These are phyloP conservation scores for Eremophila alpestris DNA, from an alignment of 2,797 vertebrate genomes.

Conservation along the genomic window DNA sequence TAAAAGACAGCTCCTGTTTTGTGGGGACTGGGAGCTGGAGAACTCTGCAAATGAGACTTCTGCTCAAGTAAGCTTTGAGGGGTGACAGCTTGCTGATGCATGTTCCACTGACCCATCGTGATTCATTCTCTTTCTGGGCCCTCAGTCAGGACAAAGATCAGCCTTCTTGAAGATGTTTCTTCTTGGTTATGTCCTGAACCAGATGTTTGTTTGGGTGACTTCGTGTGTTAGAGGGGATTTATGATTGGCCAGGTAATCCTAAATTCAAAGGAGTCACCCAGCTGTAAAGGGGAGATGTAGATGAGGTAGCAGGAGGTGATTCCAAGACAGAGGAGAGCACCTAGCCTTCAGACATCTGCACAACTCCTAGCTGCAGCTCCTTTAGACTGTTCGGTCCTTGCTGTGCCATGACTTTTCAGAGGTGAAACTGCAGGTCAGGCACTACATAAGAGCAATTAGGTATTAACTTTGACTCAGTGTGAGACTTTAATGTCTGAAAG, in stretches of 20 bases:
- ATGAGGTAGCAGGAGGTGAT: background rate
- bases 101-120: background rate
- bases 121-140: background rate
- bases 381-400: background rate
- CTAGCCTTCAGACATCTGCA: background rate
- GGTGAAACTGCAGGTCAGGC: background rate
- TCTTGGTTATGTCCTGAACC: background rate
- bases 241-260: background rate
- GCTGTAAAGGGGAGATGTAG: background rate
- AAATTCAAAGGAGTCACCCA: background rate
- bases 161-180: background rate
- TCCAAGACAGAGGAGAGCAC: background rate
- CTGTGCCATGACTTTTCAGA: background rate
- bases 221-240: background rate
- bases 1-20: background rate
- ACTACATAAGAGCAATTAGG: background rate
- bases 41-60: background rate
- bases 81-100: background rate
- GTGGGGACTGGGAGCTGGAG: background rate
- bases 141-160: background rate
- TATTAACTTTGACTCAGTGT: background rate
- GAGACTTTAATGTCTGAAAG: background rate
- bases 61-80: background rate
- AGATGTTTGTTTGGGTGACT: background rate
- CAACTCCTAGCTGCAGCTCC: background rate